phyloP scores from a whole-genome alignment of 2,888 invertebrate genomes.

The Thyatira batis region DNA sequence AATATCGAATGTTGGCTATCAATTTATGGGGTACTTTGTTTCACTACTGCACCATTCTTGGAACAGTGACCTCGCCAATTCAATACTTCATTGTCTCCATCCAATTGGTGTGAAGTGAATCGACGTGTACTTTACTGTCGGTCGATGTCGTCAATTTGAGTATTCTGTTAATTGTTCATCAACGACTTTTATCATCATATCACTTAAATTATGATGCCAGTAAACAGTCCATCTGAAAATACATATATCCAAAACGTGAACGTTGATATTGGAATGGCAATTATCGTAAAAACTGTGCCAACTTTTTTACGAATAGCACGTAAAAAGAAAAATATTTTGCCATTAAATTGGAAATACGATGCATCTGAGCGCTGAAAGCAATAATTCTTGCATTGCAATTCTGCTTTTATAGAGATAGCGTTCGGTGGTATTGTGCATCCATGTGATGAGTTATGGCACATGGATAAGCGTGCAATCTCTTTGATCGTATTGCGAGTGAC shows the following conservation, averaged over 20 bases:
- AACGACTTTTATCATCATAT: not conserved
- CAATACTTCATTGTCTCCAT: conserved; percentile 38
- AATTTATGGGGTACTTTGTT: conserved; percentile 28
- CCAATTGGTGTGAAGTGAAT: conserved; percentile 33
- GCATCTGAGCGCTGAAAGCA: not conserved
- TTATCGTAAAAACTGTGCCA: not conserved
- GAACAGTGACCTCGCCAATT: conserved; percentile 32
- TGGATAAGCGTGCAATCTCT: conserved; percentile 25
- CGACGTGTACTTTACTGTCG: conserved; percentile 20
- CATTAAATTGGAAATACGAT: not conserved
- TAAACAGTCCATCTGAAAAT: not conserved
- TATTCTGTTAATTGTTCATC: not conserved
- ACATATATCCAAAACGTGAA: not conserved
- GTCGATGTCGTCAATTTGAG: not conserved
- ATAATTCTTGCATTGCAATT: conserved; percentile 1
- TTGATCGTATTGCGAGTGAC: conserved; percentile 23
- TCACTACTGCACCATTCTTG: conserved; percentile 32
- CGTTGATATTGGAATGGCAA: too few species aligned
- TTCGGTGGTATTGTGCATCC: conserved; percentile 3
- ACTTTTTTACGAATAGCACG: too few species aligned
- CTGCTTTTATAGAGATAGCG: not conserved
- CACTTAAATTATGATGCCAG: not conserved
- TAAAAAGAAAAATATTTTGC: not conserved
- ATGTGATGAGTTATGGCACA: conserved; percentile 26
- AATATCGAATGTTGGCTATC: conserved; percentile 18